Base-by-base conservation (phyloP, 1,140 invertebrate genomes). In the Lucilia cuprina region DNA sequence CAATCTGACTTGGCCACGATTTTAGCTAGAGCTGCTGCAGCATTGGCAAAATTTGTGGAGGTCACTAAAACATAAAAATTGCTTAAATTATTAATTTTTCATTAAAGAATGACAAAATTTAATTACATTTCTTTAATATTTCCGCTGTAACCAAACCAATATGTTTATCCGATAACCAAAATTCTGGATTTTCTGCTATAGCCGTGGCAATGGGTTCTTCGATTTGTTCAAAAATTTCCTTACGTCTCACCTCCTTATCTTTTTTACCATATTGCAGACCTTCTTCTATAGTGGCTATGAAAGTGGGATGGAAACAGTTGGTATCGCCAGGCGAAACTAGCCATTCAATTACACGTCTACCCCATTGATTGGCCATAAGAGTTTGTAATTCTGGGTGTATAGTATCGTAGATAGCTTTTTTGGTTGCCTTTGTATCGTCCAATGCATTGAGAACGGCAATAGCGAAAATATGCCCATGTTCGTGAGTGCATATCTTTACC, bases 371-470 rank as follows among this genome's bases (percentile, higher is more conserved):
- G 41, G 92, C 88, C 0, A 94, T 94, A 30, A 99, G 92, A 30
- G 95, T 94, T 70, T 94, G 92, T 0, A 97, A 87, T 88, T 96
- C 94, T 9, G 93, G 94, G 35, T 96, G 91, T 77, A 99, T 91
- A 87, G 97, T 95, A 82, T 95, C 91, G 21, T 97, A 91, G 74
- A 97, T 94, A 14, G 95, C 94, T 92, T 99, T 98, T 86, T 96
- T 96, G 25, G 98, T 92, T 0, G 99, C 91, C 77, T 97, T 95
- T 3, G 98, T 99, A 87, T 99, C 98, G 91, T 99, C 98, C 1
- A 98, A 94, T n/a, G 94, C 93, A 89, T 99, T 97, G 85, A 99
- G 95, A 75, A 99, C 92, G 0, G 96, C 94, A 83, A 98, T 92
- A 47, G 99, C 90, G 10, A 97, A 94, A 21, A 96, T 91, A 89